phyloP scores from a whole-genome alignment of 2,888 invertebrate species.

The Lepidocyrtinus sp. region DNA sequence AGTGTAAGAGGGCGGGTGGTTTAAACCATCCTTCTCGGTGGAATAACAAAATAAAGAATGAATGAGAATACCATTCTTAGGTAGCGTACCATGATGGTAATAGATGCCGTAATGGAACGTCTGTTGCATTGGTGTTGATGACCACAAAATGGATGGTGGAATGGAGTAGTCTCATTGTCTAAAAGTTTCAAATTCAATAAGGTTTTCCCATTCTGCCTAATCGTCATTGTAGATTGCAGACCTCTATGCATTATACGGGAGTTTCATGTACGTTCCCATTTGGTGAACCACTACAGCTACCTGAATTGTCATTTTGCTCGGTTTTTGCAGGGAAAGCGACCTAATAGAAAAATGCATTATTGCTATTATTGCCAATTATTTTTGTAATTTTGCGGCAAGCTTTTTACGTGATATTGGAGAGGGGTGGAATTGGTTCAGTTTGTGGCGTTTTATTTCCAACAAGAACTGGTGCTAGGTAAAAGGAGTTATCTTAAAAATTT shows the following conservation, averaged over 20 bases:
- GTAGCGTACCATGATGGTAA: slow-evolving; percentile 6
- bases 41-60: no score
- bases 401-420: no score
- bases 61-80: no score
- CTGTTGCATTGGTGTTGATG: slow-evolving; percentile 29
- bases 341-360: no score
- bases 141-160: slow-evolving; percentile 39
- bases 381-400: no score
- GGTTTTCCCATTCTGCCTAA: slow-evolving; percentile 36
- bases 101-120: neutral
- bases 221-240: slow-evolving; percentile 21
- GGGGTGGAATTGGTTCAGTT: no score
- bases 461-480: neutral
- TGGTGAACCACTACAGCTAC: slow-evolving; percentile 38
- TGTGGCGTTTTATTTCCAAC: neutral
- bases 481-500: slow-evolving; percentile 38
- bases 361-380: slow-evolving; percentile 47
- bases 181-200: slow-evolving; percentile 46
- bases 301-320: slow-evolving; percentile 29
- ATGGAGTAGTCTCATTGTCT: slow-evolving; percentile 24
- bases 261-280: neutral
- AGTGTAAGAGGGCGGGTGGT: neutral
- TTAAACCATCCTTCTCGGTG: neutral
- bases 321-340: slow-evolving; percentile 36
- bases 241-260: neutral